Evolutionary conservation across 1,140 invertebrate species (phyloP).

Genomic region (Heliothis virescens): DNA sequence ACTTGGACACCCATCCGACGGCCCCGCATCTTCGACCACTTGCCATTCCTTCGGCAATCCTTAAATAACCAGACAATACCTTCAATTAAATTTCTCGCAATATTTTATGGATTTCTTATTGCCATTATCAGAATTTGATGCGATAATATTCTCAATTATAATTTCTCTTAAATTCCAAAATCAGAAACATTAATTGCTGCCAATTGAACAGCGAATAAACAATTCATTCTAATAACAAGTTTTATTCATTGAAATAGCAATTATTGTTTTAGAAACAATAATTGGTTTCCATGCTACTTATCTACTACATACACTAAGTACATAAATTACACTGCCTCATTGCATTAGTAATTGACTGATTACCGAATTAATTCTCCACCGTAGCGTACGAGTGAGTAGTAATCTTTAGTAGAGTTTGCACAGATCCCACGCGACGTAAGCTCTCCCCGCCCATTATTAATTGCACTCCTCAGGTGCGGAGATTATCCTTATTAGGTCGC

Average conservation of each 20-base stretch:
- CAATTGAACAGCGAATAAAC: conserved; percentile 46
- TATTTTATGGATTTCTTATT: conserved; percentile 37
- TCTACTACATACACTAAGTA: conserved; percentile 45
- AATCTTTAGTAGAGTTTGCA: conserved; percentile 54
- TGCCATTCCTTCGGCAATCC: conserved; percentile 44
- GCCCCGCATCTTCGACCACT: conserved; percentile 50
- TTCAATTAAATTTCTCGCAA: conserved; percentile 21
- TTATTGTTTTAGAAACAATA: conserved; percentile 37
- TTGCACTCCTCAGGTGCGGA: conserved; percentile 80
- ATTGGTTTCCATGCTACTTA: conserved; percentile 45
- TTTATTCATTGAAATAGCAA: conserved; percentile 43
- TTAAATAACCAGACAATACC: conserved; percentile 35
- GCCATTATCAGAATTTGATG: conserved; percentile 35
- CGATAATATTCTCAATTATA: conserved; percentile 36
- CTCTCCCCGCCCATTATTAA: conserved; percentile 78
- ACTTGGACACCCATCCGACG: conserved; percentile 63
- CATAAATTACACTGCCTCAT: conserved; percentile 45
- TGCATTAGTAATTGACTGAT: conserved; percentile 44
- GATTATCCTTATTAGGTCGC: conserved; percentile 80
- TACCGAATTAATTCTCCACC: conserved; percentile 44
- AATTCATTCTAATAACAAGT: conserved; percentile 43
- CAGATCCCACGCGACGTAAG: conserved; percentile 51
- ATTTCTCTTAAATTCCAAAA: conserved; percentile 42
- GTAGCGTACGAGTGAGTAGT: conserved; percentile 23
- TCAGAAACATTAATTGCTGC: conserved; percentile 35